Conservation (phyloP, 2,113 vertebrate genomes). For the Hyperopisus bebe region DNA sequence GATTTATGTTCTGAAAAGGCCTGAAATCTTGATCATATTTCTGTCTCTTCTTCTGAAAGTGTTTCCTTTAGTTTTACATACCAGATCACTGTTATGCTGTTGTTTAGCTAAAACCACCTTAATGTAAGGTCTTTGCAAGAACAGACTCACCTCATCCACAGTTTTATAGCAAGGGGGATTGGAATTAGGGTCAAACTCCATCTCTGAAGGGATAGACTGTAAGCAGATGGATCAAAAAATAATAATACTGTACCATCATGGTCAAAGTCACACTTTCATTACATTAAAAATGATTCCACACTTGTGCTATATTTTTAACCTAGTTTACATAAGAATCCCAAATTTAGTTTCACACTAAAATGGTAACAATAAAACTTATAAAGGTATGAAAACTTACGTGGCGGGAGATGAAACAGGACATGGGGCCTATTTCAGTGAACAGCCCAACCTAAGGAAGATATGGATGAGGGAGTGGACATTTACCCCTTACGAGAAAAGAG, state of each 20-base stretch:
- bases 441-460: constrained; percentile 69
- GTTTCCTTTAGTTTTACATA: not conserved
- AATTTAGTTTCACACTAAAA: not conserved
- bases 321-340: not conserved
- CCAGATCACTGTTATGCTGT: not conserved
- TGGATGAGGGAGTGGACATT: not conserved
- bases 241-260: not conserved
- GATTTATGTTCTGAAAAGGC: not conserved
- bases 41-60: not conserved
- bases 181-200: constrained; percentile 90
- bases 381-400: constrained; percentile 63
- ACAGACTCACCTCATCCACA: constrained; percentile 70
- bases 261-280: not conserved
- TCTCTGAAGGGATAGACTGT: constrained; percentile 87
- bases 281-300: not conserved
- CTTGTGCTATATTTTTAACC: not conserved
- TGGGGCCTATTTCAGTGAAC: constrained; percentile 90
- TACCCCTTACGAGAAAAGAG: not conserved
- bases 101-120: not conserved
- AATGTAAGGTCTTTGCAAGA: not conserved
- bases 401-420: constrained; percentile 93
- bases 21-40: not conserved
- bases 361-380: not conserved
- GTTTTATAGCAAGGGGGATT: constrained; percentile 91
- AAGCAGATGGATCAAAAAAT: constrained; percentile 23